These are phyloP conservation scores for Scolopax bukidnonensis DNA, from an alignment of 2,797 vertebrate genomes.

Conservation along the genomic window DNA sequence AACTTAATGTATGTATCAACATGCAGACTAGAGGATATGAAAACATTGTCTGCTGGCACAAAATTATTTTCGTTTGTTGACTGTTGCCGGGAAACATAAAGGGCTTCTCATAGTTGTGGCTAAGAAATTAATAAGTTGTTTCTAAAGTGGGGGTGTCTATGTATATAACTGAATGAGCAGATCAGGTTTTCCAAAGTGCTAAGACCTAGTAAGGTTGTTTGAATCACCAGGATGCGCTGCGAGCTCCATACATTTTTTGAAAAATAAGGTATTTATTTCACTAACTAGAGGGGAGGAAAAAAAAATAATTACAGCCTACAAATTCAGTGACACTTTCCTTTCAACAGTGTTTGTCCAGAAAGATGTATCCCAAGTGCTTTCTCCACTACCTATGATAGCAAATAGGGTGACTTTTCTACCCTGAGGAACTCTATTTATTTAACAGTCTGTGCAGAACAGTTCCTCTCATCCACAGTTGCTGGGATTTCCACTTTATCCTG, in stretches of 20 bases:
- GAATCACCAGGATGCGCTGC: not conserved
- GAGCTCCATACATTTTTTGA: not conserved
- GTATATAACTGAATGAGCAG: not conserved
- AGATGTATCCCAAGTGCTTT: not conserved
- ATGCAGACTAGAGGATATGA: not conserved
- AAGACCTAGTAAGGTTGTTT: not conserved
- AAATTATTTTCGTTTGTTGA: not conserved
- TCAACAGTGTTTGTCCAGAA: not conserved
- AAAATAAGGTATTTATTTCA: not conserved
- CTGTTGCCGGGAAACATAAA: not conserved
- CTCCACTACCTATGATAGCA: not conserved
- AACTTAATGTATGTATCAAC: not conserved
- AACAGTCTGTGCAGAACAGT: not conserved
- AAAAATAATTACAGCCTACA: not conserved
- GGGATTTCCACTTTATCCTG: not conserved
- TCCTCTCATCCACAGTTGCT: not conserved
- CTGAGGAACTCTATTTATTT: not conserved
- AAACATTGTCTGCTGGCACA: not conserved
- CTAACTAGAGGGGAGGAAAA: not conserved
- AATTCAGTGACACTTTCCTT: not conserved
- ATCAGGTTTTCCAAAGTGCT: not conserved
- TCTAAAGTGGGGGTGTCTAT: not conserved
- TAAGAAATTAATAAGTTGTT: not conserved
- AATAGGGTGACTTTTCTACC: not conserved
- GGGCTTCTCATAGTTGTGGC: not conserved